Percentiles rank a stretch among this genome's conserved stretches.
These are phyloP conservation scores for Odocoileus virginianus DNA, from an alignment of 2,113 vertebrate genomes.

Conservation along the genomic window DNA sequence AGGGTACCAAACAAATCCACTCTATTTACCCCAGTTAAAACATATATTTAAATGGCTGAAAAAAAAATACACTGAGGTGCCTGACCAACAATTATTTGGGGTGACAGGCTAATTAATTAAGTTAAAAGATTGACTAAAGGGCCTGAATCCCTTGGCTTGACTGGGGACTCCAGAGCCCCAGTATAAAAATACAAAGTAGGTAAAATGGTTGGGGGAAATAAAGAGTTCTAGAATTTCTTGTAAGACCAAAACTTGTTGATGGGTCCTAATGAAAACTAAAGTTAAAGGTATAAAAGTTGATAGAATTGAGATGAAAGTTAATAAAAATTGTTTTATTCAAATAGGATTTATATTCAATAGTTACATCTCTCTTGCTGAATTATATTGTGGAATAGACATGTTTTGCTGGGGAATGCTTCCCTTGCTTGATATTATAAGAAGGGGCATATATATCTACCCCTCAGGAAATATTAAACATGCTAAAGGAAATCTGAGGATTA, in stretches of 20 bases:
- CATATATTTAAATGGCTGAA: not conserved
- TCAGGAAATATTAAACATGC: not conserved
- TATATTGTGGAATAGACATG: not conserved
- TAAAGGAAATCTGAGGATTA: not conserved
- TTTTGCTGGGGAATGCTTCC: not conserved
- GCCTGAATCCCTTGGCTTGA: not conserved
- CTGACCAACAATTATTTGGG: not conserved
- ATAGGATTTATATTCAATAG: not conserved
- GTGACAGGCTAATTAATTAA: not conserved
- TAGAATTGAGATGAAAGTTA: not conserved
- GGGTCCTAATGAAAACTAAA: not conserved
- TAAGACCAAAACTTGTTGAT: not conserved
- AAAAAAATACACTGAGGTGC: not conserved
- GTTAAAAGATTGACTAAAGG: not conserved
- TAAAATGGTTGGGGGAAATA: not conserved
- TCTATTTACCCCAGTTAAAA: not conserved
- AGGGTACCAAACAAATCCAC: not conserved
- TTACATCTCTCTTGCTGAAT: not conserved
- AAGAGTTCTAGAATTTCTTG: not conserved
- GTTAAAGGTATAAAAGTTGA: not conserved
- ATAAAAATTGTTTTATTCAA: not conserved
- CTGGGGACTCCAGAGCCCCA: not conserved
- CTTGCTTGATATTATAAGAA: not conserved
- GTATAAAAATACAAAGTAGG: not conserved
- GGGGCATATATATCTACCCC: not conserved